Evolutionary conservation across 2,888 invertebrate species (phyloP), one percentile per base, ranked within the genome.

Genomic region (Pachliopta kotzebuea): DNA sequence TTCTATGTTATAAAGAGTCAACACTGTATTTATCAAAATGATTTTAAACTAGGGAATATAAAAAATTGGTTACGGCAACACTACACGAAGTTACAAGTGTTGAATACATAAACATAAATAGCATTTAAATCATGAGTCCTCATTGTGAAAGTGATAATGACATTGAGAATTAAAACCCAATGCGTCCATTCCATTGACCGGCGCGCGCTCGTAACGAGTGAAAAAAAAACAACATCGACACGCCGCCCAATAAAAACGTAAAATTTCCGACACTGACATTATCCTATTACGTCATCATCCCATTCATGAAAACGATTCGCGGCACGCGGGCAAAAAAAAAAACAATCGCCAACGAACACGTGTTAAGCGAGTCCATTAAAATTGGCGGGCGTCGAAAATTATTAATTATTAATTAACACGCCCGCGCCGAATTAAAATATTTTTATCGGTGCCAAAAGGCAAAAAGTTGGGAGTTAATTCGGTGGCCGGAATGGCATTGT

Each of bases 231-330:
- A 90, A 85, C 83, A 83, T 83, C 82, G 83, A 81, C 86, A 83
- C 81, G 80, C 79, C 75, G 75, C 78, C 86, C 88, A 90, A 90
- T 90, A 90, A 90, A 90, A 90, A 91, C 86, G 89, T 88, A 83
- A 90, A 90, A 90, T 88, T 84, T 82, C 84, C 85, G 80, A 79
- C 85, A 83, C 85, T 87, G 88, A 88, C 89, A 90, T 90, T 90
- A 90, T 90, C 88, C 90, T 88, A 91, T 90, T 90, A 90, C 90
- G 90, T 90, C 90, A 90, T 89, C 88, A 87, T 84, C 85, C 77
- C 91, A 91, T 91, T 91, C 90, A 90, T 89, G 86, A 86, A 85
- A 87, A 85, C 86, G 87, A 83, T 79, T 79, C 83, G 82, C 78
- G 84, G 84, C 45, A 18, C 45, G 45, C n/a, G n/a, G n/a, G n/a